phyloP scores from a whole-genome alignment of 2,888 invertebrate genomes.

The Xestia sexstrigata region DNA sequence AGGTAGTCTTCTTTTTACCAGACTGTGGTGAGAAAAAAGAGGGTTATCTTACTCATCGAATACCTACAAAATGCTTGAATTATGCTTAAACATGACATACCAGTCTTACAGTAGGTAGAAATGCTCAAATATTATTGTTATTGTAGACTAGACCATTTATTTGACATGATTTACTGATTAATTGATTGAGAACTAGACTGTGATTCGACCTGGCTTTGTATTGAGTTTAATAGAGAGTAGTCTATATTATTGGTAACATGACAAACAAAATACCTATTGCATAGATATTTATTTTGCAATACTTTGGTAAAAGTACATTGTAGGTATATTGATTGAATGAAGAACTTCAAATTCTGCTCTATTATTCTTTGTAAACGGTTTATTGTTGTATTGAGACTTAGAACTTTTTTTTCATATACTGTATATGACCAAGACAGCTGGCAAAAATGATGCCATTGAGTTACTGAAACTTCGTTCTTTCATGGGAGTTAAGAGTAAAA shows the following conservation, averaged over 20 bases:
- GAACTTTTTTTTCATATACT: neutral
- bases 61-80: neutral
- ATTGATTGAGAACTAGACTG: constrained; percentile 35
- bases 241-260: neutral
- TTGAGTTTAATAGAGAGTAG: constrained; percentile 25
- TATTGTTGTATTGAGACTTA: neutral
- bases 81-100: neutral
- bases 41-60: neutral
- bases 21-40: too few relatives aligned
- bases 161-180: constrained; percentile 41
- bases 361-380: neutral
- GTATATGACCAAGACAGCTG: neutral
- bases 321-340: neutral
- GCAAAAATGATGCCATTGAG: neutral
- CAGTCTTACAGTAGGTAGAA: neutral
- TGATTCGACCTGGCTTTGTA: constrained; percentile 37
- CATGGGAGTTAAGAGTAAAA: neutral
- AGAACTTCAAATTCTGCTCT: neutral
- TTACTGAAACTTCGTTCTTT: neutral
- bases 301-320: neutral
- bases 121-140: constrained; percentile 6
- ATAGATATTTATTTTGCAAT: neutral
- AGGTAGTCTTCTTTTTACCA: neutral
- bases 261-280: neutral
- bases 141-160: constrained; percentile 5